Evolutionary conservation across 1,140 invertebrate species (phyloP).

Genomic region (Trypoxylus dichotomus): DNA sequence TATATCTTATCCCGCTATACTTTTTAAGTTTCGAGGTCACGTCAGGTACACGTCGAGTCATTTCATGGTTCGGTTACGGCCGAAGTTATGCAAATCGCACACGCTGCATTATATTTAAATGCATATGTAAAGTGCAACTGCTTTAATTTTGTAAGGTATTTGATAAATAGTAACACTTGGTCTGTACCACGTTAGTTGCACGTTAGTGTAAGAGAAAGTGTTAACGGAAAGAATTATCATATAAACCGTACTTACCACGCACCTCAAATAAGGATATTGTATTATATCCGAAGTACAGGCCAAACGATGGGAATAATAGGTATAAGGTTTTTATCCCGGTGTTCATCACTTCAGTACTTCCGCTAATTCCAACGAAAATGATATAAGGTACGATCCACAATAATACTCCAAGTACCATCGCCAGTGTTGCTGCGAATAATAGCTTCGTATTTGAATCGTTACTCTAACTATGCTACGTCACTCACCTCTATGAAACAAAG

Average conservation of each 20-base stretch:
- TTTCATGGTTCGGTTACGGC: no score
- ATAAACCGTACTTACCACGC: conserved; percentile 44
- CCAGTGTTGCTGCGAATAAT: conserved; percentile 40
- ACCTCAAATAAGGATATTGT: conserved; percentile 47
- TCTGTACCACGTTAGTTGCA: no score
- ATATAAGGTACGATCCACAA: conserved; percentile 45
- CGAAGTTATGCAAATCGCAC: no score
- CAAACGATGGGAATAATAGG: conserved; percentile 47
- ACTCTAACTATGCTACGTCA: neutral
- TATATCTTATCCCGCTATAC: no score
- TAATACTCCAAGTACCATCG: conserved; percentile 40
- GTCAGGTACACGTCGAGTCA: no score
- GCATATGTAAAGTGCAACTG: no score
- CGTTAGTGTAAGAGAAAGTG: no score
- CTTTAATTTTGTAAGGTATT: no score
- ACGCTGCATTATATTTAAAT: no score
- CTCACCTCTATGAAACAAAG: conserved; percentile 58
- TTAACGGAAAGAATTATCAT: no score
- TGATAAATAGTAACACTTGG: no score
- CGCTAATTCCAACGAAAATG: neutral
- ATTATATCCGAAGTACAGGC: conserved; percentile 44
- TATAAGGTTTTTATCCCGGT: conserved; percentile 35
- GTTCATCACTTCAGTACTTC: neutral
- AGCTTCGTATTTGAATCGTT: neutral
- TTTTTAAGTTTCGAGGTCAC: no score